Conservation (phyloP, 2,888 invertebrate genomes). For the Digitonthophagus gazella region DNA sequence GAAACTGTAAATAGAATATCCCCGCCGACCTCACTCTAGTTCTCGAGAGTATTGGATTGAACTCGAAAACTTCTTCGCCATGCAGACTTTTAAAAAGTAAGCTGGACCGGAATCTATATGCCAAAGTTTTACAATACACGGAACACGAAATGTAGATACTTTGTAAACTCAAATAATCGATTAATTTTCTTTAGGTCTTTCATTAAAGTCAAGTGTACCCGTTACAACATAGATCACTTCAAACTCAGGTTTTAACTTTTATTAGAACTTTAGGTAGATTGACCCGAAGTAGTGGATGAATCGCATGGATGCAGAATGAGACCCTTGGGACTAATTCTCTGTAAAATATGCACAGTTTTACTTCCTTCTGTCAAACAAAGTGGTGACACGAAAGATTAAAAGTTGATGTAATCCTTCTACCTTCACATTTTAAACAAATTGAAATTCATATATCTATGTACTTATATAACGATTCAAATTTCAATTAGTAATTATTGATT, state of each 20-base stretch:
- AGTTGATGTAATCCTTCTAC: too few species aligned
- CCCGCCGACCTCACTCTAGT: background rate
- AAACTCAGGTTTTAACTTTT: background rate
- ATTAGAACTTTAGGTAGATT: background rate
- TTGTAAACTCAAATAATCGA: too few species aligned
- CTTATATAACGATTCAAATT: too few species aligned
- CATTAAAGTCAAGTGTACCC: background rate
- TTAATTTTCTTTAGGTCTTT: too few species aligned
- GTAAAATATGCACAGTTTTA: too few species aligned
- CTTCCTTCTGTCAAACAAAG: too few species aligned
- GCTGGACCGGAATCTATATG: background rate
- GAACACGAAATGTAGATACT: background rate
- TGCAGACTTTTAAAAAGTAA: background rate
- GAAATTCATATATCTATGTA: too few species aligned
- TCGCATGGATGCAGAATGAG: too few species aligned
- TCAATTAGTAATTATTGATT: background rate
- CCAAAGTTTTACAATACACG: background rate
- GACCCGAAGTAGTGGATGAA: background rate
- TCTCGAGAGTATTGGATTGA: background rate
- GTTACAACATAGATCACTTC: background rate
- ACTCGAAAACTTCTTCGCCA: background rate
- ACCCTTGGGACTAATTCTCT: background rate
- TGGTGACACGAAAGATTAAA: too few species aligned
- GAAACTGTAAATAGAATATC: constrained; percentile 15
- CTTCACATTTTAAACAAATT: too few species aligned